A percentile compares a stretch with the other conserved stretches of the same genome.
These are phyloP conservation scores for Ciconia stormi DNA, from an alignment of 2,113 vertebrate genomes.

Conservation along the genomic window DNA sequence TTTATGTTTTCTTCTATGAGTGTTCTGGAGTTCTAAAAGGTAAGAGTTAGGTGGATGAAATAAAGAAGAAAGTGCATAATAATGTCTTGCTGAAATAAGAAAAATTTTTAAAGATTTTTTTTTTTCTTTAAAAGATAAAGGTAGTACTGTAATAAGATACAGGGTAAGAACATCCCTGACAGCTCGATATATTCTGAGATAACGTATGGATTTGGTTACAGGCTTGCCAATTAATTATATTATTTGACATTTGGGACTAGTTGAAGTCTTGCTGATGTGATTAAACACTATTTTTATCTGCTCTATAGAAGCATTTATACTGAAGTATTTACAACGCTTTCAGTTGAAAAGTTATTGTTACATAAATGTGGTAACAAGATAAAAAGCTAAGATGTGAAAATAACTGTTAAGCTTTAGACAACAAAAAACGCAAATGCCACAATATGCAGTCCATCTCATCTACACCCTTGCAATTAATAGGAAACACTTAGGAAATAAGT, in stretches of 20 bases:
- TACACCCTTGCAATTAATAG: slow-evolving; percentile 27
- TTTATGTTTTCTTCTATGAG: neutral
- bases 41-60: neutral
- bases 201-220: neutral
- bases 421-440: neutral
- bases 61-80: neutral
- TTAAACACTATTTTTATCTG: slow-evolving; percentile 11
- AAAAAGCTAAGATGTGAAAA: neutral
- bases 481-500: slow-evolving; percentile 13
- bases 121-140: neutral
- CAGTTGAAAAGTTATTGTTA: neutral
- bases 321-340: neutral
- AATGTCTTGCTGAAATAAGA: neutral
- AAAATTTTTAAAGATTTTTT: neutral
- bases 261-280: slow-evolving; percentile 7
- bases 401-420: neutral
- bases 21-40: neutral
- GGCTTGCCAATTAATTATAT: slow-evolving; percentile 17
- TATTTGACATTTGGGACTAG: slow-evolving; percentile 30
- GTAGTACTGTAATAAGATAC: neutral
- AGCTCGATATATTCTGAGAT: neutral
- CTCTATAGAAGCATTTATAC: neutral
- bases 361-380: neutral
- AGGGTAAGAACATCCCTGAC: neutral
- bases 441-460: neutral